Evolutionary conservation across 1,140 invertebrate species (phyloP).

Genomic region (Ephestia elutella): DNA sequence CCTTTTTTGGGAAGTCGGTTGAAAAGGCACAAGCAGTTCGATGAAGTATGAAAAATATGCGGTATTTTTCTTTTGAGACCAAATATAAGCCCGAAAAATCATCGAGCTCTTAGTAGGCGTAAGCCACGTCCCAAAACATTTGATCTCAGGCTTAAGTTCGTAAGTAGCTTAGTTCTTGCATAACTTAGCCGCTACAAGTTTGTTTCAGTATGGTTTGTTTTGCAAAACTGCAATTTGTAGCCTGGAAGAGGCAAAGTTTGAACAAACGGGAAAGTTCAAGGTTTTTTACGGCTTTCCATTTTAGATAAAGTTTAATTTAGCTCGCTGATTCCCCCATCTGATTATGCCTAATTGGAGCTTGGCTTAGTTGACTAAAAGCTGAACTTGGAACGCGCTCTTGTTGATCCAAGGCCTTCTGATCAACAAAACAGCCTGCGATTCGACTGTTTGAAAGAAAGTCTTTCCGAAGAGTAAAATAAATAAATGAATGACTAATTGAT

Average conservation of each 20-base stretch:
- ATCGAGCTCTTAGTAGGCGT: not conserved
- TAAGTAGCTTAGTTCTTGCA: not conserved
- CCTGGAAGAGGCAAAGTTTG: not conserved
- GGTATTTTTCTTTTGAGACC: not conserved
- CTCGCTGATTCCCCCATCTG: not conserved
- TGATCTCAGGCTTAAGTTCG: not conserved
- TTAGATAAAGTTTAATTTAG: not conserved
- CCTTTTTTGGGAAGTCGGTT: too few species aligned
- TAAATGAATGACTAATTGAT: too few species aligned
- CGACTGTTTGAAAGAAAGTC: too few species aligned
- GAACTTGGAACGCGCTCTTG: too few species aligned
- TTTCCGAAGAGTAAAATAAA: too few species aligned
- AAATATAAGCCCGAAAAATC: not conserved
- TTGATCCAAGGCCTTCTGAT: too few species aligned
- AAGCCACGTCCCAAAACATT: not conserved
- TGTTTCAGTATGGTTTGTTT: not conserved
- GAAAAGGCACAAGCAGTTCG: too few species aligned
- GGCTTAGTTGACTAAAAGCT: too few species aligned
- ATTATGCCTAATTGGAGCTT: too few species aligned
- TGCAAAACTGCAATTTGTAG: not conserved
- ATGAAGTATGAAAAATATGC: too few species aligned
- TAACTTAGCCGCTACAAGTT: not conserved
- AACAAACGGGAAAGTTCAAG: not conserved
- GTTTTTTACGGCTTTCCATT: not conserved
- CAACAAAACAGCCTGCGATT: too few species aligned